Evolutionary conservation across 1,140 invertebrate species (phyloP), one percentile per base, ranked within the genome.

Genomic region (Watersipora subatra): DNA sequence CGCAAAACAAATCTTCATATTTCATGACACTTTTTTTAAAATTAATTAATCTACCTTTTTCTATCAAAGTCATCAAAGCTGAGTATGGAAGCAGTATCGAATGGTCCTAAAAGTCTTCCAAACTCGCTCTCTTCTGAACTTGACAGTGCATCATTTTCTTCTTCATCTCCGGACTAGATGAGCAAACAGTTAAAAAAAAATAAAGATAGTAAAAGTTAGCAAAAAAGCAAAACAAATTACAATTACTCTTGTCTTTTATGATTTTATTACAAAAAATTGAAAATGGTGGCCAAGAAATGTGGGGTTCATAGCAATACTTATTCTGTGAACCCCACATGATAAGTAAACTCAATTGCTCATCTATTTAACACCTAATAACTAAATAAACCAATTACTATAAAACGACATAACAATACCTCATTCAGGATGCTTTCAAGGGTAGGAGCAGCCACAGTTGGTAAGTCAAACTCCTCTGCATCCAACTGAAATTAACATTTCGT

Each of bases 371-470:
- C 17, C 17, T 55, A 22, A 22, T 55, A 17, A 22, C 17, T 17
- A 22, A 22, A 17, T 22, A 55, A 22, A 55, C 17, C 22, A 55
- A n/a, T n/a, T n/a, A n/a, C n/a, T n/a, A n/a, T n/a, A 22, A 55
- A 55, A 55, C 46, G 22, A 22, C 22, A 55, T 22, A 55, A 55
- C 59, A 59, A 69, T 71, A 79, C 86, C 69, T 90, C 89, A 79
- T 88, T 90, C 30, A 93, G 78, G 72, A 92, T 89, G 73, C 88
- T 90, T 76, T 92, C 90, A 69, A 92, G 80, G 0, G 90, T 88
- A n/a, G 89, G 90, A 67, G 88, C 84, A 63, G 86, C 86, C 62
- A 90, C 84, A 55, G 86, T 83, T 61, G 90, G 90, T 73, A 92
- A 87, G 68, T 89, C 86, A 81, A 89, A 92, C 78, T 92, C 89